Percentiles rank a stretch among this genome's conserved stretches.
Evolutionary conservation across 2,888 invertebrate species (phyloP).

Genomic region (Eupithecia subfuscata): DNA sequence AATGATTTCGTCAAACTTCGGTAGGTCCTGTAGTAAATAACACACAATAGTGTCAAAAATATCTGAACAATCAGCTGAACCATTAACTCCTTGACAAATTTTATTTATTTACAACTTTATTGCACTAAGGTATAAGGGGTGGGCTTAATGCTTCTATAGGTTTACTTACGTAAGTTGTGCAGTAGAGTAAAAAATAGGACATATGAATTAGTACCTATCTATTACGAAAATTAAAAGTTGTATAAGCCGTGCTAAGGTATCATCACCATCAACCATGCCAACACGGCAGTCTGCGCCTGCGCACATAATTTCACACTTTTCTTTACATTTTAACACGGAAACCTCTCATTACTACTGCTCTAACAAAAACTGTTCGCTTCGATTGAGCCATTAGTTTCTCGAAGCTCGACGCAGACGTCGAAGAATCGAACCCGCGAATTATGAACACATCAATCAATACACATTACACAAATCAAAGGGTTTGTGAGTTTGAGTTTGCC

Average conservation of each 20-base stretch:
- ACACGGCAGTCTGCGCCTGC: neutral
- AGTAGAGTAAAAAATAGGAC: no score
- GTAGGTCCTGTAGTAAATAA: no score
- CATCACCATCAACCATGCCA: neutral
- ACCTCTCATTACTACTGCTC: neutral
- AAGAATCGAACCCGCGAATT: constrained; percentile 2
- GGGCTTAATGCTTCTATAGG: no score
- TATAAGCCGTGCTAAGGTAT: neutral
- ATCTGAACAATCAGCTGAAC: no score
- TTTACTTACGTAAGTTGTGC: no score
- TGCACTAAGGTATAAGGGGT: no score
- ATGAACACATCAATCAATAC: constrained; percentile 7
- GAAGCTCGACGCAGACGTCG: neutral
- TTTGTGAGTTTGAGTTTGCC: neutral
- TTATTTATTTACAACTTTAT: no score
- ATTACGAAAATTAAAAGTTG: neutral
- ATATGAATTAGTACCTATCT: no score
- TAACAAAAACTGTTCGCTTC: neutral
- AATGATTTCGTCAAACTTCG: no score
- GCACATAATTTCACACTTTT: neutral
- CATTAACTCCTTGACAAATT: neutral
- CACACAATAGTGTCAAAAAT: no score
- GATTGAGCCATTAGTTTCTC: neutral
- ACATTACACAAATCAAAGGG: constrained; percentile 2
- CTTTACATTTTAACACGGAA: constrained; percentile 1